Evolutionary conservation across 2,888 invertebrate species (phyloP), one percentile per base, ranked within the genome.

Genomic region (Eugnorisma glareosa): DNA sequence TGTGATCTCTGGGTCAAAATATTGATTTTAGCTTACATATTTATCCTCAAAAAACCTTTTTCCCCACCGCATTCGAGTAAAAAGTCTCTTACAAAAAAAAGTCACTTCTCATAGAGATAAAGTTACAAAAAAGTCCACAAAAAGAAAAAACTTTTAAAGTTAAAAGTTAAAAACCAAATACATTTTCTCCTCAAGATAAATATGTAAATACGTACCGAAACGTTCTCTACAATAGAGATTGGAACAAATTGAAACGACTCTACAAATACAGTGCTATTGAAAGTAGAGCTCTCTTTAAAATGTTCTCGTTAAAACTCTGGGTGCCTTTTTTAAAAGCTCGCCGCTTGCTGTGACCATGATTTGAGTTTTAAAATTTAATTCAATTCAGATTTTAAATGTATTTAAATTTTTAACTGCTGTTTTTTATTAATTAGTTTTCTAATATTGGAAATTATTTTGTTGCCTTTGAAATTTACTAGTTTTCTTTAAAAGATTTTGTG

Each of bases 221-320:
- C 40, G 21, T 43, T 57, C 75, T 71, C 67, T 77, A 51, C 82
- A 82, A 75, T 85, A 82, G 67, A 76, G 77, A 86, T 85, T 82
- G 68, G 79, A 76, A 82, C 83, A 79, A 87, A 79, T 86, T 87
- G 70, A 82, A 87, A 79, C 48, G 76, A 86, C 75, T 75, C 54
- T 71, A 72, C 84, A 79, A 85, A 81, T 61, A 66, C 13, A 64
- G n/a, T 40, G 64, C 59, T 61, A 79, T 81, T 73, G 67, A 77
- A 77, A 74, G 67, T 48, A 64, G 79, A 82, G 73, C 79, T 73
- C 77, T 81, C 68, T 87, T 86, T 84, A 57, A 87, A 87, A 86
- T 79, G 79, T 76, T 75, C 77, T 82, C 77, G 79, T 87, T 85
- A 85, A 79, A 87, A 82, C 51, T 85, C 71, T 64, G 51, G 79